Evolutionary conservation across 2,888 invertebrate species (phyloP).

Genomic region (Cheilosia pagana): DNA sequence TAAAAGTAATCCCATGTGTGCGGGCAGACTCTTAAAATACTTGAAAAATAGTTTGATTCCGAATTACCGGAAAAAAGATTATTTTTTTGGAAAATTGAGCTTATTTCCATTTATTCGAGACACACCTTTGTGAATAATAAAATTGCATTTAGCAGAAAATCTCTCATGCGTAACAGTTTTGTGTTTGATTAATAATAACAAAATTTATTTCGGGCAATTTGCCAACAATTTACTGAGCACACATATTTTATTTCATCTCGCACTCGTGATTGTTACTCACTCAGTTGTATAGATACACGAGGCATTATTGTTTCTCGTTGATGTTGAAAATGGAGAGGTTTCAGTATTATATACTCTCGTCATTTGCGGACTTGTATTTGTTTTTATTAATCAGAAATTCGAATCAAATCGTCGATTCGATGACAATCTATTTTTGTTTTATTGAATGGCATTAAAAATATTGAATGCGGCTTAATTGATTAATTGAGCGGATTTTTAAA

Average conservation of each 20-base stretch:
- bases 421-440: slow-evolving; percentile 3
- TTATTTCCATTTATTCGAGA: not conserved
- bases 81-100: not conserved
- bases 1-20: not conserved
- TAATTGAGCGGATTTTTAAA: not conserved
- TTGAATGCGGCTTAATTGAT: slow-evolving; percentile 18
- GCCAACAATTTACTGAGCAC: slow-evolving; percentile 36
- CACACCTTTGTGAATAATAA: slow-evolving; percentile 19
- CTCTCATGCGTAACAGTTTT: slow-evolving; percentile 1
- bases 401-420: slow-evolving; percentile 39
- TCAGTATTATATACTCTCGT: not conserved
- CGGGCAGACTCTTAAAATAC: not conserved
- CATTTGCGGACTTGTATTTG: slow-evolving; percentile 1
- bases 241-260: slow-evolving; percentile 24
- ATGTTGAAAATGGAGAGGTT: not conserved
- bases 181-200: slow-evolving; percentile 45
- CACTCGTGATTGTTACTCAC: slow-evolving; percentile 27
- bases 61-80: not conserved
- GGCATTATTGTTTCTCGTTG: not conserved
- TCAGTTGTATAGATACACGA: not conserved
- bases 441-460: slow-evolving; percentile 37
- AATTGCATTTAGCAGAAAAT: slow-evolving; percentile 21
- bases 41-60: not conserved
- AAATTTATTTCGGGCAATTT: slow-evolving; percentile 41
- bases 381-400: slow-evolving; percentile 24